These are phyloP conservation scores for Babylonia areolata DNA, from an alignment of 1,140 invertebrate genomes.

Conservation along the genomic window DNA sequence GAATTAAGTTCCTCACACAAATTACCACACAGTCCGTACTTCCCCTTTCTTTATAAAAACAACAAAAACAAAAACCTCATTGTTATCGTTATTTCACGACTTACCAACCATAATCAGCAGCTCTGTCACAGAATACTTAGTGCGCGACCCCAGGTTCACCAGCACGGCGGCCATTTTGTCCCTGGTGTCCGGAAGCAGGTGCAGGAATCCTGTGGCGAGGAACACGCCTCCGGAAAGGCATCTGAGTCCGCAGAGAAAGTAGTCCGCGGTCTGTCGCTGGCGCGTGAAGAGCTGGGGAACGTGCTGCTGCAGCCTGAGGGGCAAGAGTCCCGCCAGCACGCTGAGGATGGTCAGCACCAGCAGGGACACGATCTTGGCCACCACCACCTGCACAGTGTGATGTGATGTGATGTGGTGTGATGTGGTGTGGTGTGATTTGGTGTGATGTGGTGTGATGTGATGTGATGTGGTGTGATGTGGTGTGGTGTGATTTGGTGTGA, in stretches of 20 bases:
- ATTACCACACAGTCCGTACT: too few species aligned
- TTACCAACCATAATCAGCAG: slow-evolving; percentile 79
- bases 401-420: neutral
- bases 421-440: too few species aligned
- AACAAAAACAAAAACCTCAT: too few species aligned
- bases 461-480: too few species aligned
- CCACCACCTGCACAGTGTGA: slow-evolving; percentile 60
- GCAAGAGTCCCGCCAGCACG: slow-evolving; percentile 64
- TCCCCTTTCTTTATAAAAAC: too few species aligned
- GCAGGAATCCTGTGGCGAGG: slow-evolving; percentile 79
- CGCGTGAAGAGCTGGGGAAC: slow-evolving; percentile 57
- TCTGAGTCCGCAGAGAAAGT: slow-evolving; percentile 64
- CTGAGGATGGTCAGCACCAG: slow-evolving; percentile 63
- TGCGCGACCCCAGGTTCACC: slow-evolving; percentile 65
- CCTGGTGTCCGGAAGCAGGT: slow-evolving; percentile 79
- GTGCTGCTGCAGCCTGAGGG: slow-evolving; percentile 61
- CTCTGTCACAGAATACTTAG: slow-evolving; percentile 78
- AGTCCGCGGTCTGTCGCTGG: slow-evolving; percentile 59
- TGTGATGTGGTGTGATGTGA: too few species aligned
- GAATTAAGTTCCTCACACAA: too few species aligned
- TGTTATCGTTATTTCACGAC: too few species aligned
- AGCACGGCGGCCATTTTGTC: slow-evolving; percentile 71
- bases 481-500: too few species aligned
- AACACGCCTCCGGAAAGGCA: slow-evolving; percentile 82
- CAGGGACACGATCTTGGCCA: slow-evolving; percentile 69